Percentiles rank a stretch among this genome's conserved stretches.
Evolutionary conservation across 2,113 vertebrate species (phyloP).

Genomic region (Hoplias malabaricus): DNA sequence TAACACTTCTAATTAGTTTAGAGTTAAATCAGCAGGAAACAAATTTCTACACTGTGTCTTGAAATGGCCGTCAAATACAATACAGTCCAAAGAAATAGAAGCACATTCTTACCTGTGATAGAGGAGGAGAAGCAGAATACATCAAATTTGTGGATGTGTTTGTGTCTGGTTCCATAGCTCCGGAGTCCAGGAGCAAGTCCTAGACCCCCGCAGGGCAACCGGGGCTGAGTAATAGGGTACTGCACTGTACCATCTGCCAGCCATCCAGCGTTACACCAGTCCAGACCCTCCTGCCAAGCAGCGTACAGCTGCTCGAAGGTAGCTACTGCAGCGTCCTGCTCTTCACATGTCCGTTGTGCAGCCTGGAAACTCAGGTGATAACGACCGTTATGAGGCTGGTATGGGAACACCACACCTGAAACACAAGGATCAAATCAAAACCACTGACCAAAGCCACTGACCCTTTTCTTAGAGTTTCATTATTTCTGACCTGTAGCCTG

Average conservation of each 20-base stretch:
- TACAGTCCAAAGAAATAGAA: not conserved
- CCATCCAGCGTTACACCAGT: constrained; percentile 92
- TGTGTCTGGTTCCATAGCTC: constrained; percentile 79
- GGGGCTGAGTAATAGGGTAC: constrained; percentile 81
- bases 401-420: constrained; percentile 86
- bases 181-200: constrained; percentile 78
- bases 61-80: too few relatives aligned
- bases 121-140: constrained; percentile 86
- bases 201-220: constrained; percentile 76
- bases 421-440: not conserved
- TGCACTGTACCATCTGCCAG: constrained; percentile 83
- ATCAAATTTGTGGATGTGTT: constrained; percentile 75
- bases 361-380: constrained; percentile 81
- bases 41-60: too few relatives aligned
- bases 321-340: constrained; percentile 80
- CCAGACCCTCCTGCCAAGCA: constrained; percentile 85
- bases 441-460: not conserved
- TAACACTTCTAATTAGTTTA: not conserved
- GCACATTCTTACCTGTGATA: constrained; percentile 68
- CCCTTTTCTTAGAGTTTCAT: not conserved
- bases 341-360: constrained; percentile 76
- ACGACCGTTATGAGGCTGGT: constrained; percentile 79
- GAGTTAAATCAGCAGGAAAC: not conserved
- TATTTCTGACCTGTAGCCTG: not conserved
- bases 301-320: constrained; percentile 84